Evolutionary conservation across 64 coral and sea anemone species (phyloP).

Genomic region (Acropora yongei): DNA sequence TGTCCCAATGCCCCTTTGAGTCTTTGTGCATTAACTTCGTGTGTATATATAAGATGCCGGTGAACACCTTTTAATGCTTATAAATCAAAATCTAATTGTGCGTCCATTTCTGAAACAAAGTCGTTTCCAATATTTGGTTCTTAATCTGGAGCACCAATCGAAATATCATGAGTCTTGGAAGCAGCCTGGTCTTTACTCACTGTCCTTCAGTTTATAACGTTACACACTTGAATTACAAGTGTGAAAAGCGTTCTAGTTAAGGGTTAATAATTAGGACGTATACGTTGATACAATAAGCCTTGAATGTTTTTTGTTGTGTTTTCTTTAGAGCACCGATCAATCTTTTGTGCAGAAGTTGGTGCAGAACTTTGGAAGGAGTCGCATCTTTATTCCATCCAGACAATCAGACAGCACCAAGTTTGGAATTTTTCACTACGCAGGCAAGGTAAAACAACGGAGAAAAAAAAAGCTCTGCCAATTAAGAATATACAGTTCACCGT

Average conservation of each 20-base stretch:
- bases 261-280: no score
- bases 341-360: conserved; percentile 85
- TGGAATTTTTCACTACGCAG: conserved; percentile 84
- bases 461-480: no score
- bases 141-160: no score
- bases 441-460: conserved; percentile 53
- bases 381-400: conserved; percentile 59
- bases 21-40: no score
- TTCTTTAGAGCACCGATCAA: conserved; percentile 79
- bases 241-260: neutral
- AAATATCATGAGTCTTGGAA: neutral
- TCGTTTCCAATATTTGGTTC: no score
- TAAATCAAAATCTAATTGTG: no score
- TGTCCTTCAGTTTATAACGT: neutral
- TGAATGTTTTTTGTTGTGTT: neutral
- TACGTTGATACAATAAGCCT: neutral
- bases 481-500: no score
- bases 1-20: no score
- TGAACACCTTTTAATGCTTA: no score
- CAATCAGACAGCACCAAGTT: conserved; percentile 64
- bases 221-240: no score
- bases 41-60: no score
- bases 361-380: conserved; percentile 78
- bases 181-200: neutral
- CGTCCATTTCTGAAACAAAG: no score